Conservation (phyloP, 2,113 vertebrate genomes). For the Pimephales promelas region DNA sequence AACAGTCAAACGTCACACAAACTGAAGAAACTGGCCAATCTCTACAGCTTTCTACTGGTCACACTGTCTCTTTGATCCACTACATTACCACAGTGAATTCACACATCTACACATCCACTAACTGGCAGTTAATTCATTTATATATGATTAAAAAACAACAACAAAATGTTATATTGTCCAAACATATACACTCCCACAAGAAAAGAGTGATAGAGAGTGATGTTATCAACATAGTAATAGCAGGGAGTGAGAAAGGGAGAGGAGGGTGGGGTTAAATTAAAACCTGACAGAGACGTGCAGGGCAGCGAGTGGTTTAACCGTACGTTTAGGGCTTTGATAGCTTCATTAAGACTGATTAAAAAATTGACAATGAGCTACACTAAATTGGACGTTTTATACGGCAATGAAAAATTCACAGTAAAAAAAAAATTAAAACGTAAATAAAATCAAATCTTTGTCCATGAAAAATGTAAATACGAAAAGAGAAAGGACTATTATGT, state of each 20-base stretch:
- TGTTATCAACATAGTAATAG: conserved; percentile 77
- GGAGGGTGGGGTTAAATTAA: background rate
- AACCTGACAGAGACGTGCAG: conserved; percentile 29
- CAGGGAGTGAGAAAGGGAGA: background rate
- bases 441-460: background rate
- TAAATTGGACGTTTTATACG: background rate
- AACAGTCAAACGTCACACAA: conserved; percentile 99
- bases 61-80: conserved; percentile 47
- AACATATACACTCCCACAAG: conserved; percentile 83
- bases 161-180: conserved; percentile 73
- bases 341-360: background rate
- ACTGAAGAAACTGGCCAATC: conserved; percentile 68
- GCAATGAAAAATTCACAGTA: background rate
- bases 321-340: background rate
- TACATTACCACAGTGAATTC: conserved; percentile 64
- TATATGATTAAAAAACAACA: conserved; percentile 43
- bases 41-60: conserved; percentile 58
- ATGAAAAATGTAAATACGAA: background rate
- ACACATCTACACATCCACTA: conserved; percentile 74
- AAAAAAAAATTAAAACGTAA: background rate
- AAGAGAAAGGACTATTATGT: background rate
- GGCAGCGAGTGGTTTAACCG: conserved; percentile 7
- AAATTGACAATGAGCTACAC: background rate
- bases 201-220: conserved; percentile 78
- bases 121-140: conserved; percentile 66